Conservation (phyloP, 2,888 invertebrate genomes). For the Brenthis hecate region DNA sequence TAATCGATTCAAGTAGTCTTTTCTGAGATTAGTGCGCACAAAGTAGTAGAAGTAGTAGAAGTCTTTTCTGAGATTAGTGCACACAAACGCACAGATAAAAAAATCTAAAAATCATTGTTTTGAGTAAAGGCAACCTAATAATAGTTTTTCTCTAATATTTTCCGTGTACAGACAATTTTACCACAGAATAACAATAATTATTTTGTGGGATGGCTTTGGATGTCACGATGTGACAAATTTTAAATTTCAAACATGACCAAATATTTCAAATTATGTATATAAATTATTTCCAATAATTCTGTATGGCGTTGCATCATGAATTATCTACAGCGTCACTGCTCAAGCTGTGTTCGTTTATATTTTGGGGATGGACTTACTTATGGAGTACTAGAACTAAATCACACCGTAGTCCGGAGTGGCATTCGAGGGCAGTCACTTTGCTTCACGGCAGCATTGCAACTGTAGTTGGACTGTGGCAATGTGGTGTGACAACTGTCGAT, state of each 20-base stretch:
- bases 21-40: no score
- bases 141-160: no score
- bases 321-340: slow-evolving; percentile 53
- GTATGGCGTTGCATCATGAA: slow-evolving; percentile 54
- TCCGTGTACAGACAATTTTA: no score
- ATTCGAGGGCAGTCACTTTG: slow-evolving; percentile 62
- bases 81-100: no score
- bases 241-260: background rate
- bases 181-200: no score
- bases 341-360: slow-evolving; percentile 64
- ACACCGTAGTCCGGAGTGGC: slow-evolving; percentile 60
- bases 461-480: slow-evolving; percentile 58
- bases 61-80: no score
- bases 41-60: no score
- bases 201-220: no score
- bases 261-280: slow-evolving; percentile 1
- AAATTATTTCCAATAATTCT: slow-evolving; percentile 2
- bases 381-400: slow-evolving; percentile 45
- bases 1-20: no score
- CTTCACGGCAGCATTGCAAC: slow-evolving; percentile 65
- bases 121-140: no score
- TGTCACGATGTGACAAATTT: slow-evolving; percentile 10
- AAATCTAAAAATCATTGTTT: no score
- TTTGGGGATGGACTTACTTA: slow-evolving; percentile 62
- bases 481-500: slow-evolving; percentile 50